Evolutionary conservation across 1,140 invertebrate genomes (phyloP), one percentile per base, ranked within the genome.

Genomic region (Geopemphigus sp.): DNA sequence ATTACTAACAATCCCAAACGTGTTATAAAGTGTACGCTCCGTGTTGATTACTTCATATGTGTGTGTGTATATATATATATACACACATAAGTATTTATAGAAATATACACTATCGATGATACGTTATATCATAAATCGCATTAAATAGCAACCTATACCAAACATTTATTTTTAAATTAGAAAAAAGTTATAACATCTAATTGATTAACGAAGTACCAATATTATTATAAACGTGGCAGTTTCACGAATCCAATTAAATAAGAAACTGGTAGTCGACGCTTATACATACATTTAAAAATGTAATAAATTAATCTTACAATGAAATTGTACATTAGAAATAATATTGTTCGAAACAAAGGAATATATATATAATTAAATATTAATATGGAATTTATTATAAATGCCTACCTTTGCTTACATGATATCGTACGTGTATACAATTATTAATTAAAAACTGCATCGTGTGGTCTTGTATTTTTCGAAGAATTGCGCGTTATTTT

Each of bases 91-190:
- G n/a, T n/a, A n/a, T n/a, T n/a, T n/a, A n/a, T n/a, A n/a, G n/a
- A n/a, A n/a, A n/a, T n/a, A 32, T 24, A 63, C 17, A 19, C 26
- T 63, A 19, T 39, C 32, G 61, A 17, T 66, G 39, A 17, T 50
- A 47, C 8, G 15, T n/a, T n/a, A 47, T 68, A 68, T 68, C n/a
- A 6, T 15, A 24, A 68, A 50, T 50, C 22, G 45, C 8, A 66
- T 68, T 50, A 68, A 50, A 17, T 15, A 11, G 19, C 17, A 1
- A 50, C n/a, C 39, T 14, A 19, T 39, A 68, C 12, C 19, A 68
- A 47, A 47, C 17, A 3, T 50, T 50, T 68, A 68, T 50, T 68
- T 68, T 68, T 68, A 47, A 68, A 68, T 68, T 68, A 68, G 50
- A 68, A 39, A 68, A 54, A 54, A 54, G 50, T 50, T 24, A 68